Base-by-base conservation (phyloP, 2,888 invertebrate species). In the Tipula unca region DNA sequence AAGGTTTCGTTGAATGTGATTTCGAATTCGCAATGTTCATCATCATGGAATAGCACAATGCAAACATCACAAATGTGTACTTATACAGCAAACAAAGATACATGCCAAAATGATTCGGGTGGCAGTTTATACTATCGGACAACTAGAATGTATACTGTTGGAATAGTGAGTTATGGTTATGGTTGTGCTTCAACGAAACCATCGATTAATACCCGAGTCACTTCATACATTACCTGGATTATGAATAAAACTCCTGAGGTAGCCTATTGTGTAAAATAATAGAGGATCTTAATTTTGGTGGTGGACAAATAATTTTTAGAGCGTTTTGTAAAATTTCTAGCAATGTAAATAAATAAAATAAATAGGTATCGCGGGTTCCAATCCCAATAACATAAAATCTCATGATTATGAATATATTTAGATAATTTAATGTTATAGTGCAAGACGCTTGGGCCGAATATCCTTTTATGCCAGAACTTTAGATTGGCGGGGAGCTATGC, bases 1-100 rank as follows among this genome's bases (percentile, higher is more conserved):
- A 92, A 93, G 88, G 92, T 92, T 0, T 89, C 90, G 3, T 87
- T 94, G 10, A 89, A 91, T 84, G 92, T 94, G 0, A 89, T 92
- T 10, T 88, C 91, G 1, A 89, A 89, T 13, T 86, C 87, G 0
- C 87, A 89, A 0, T 94, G 94, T 88, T 88, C 89, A 32, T 1
- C 86, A n/a, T 36, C 85, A 1, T 89, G 89, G 85, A 87, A 86
- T 0, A 84, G 82, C 0, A 91, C 89, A 91, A 85, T 91, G 2
- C 87, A 87, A 10, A 86, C 86, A 2, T 86, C 87, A 1, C 89
- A 89, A 85, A 89, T 93, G 42, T 94, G 93, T 87, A 93, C 93
- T 0, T 92, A 89, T 85, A 88, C 89, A 0, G 88, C 88, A 0
- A 90, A 89, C 0, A 91, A 90, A 86, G 93, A 94, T 87, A 89